Evolutionary conservation across 2,797 vertebrate species (phyloP).

Genomic region (Parauchenoglanis ngamensis): DNA sequence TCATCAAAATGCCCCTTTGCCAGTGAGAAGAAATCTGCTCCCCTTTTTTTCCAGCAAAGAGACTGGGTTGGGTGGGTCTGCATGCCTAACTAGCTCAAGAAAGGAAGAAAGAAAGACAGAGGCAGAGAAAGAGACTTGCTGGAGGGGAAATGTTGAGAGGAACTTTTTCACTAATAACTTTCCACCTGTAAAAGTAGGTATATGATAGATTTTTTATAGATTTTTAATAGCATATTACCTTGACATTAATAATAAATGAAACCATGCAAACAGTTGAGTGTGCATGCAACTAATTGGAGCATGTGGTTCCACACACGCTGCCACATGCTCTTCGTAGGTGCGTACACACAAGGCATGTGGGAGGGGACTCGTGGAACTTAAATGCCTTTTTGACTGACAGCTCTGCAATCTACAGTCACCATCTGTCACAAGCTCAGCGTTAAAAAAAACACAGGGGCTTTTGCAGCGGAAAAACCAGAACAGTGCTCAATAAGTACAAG

Average conservation of each 20-base stretch:
- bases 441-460: conserved; percentile 61
- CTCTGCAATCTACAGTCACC: conserved; percentile 63
- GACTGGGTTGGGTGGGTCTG: conserved; percentile 49
- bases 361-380: conserved; percentile 33
- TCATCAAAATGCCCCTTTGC: conserved; percentile 68
- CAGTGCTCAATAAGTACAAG: conserved; percentile 45
- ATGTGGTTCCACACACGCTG: conserved; percentile 18
- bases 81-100: conserved; percentile 48
- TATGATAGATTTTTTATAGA: too few relatives aligned
- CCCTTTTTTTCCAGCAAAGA: conserved; percentile 50
- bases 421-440: conserved; percentile 65
- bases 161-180: not conserved
- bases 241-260: not conserved
- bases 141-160: not conserved
- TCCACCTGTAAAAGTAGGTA: not conserved
- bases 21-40: conserved; percentile 60
- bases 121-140: not conserved
- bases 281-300: conserved; percentile 18
- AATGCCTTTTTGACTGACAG: conserved; percentile 60
- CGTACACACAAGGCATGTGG: conserved; percentile 39
- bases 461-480: conserved; percentile 50
- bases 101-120: conserved; percentile 25
- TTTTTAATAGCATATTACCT: not conserved
- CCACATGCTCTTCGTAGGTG: conserved; percentile 38
- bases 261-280: not conserved